Percentiles rank a stretch among this genome's conserved stretches.
Evolutionary conservation across 2,113 vertebrate genomes (phyloP).

Genomic region (Notechis scutatus): DNA sequence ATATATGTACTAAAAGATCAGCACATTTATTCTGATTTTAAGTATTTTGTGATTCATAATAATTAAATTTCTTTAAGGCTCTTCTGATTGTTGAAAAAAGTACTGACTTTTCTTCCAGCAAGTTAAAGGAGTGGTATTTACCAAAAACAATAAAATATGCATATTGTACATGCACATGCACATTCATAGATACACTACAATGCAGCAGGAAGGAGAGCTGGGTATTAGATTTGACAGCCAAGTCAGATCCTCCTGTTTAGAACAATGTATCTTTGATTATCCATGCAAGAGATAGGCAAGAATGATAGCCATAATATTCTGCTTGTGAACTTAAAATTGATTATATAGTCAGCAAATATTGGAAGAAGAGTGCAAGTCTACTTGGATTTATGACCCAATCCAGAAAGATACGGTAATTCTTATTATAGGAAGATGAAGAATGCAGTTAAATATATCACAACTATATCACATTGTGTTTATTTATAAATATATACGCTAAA

Average conservation of each 20-base stretch:
- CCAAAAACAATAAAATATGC: background rate
- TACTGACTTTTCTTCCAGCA: background rate
- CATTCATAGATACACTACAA: background rate
- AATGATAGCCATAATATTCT: background rate
- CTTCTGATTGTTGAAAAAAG: background rate
- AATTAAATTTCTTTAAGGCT: background rate
- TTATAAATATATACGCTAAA: background rate
- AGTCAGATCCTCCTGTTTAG: background rate
- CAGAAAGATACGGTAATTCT: background rate
- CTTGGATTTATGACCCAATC: background rate
- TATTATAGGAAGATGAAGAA: background rate
- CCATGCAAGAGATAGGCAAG: background rate
- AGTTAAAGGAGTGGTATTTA: background rate
- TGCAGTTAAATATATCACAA: background rate
- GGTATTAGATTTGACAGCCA: background rate
- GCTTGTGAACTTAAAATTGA: background rate
- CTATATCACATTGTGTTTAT: background rate
- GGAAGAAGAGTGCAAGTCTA: background rate
- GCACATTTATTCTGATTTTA: background rate
- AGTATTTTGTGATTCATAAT: background rate
- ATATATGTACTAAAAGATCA: background rate
- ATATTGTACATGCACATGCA: background rate
- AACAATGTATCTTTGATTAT: background rate
- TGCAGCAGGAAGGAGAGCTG: background rate
- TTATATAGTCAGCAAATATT: background rate